Base-by-base conservation (phyloP, 2,888 invertebrate species). In the Drosophila helvetica region DNA sequence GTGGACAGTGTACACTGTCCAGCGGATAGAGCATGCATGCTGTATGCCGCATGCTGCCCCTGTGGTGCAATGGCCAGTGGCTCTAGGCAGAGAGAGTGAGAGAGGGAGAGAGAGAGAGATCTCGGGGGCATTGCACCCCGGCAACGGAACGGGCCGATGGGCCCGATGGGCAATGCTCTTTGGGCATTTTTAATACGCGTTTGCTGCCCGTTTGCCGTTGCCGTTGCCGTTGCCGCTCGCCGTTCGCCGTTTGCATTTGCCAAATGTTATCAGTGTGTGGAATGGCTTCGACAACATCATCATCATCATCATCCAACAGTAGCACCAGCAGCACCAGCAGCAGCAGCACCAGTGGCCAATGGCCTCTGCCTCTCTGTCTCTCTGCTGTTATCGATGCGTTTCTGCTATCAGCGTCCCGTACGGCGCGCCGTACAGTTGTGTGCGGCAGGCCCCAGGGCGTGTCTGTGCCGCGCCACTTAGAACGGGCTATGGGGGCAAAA, bases 171-270 rank as follows among this genome's bases (percentile, higher is more conserved):
- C 78, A 81, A 83, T 80, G 84, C 76, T 77, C 86, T 87, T 89
- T 83, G 84, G 84, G 89, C 83, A 89, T 88, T 88, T 87, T 88
- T 81, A 87, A 87, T 89, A 84, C 87, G 87, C 82, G 85, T 71
- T 77, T 76, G 80, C 86, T 54, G 25, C 53, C 47, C 42, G 43
- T 27, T 5, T 22, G 22, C 22, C 22, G 5, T 33, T 7, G 38
- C 6, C 7, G 38, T 38, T 38, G n/a, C n/a, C n/a, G n/a, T n/a
- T n/a, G n/a, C 22, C 53, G 53, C 33, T 65, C 48, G 10, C 9
- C 30, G 30, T 30, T 33, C 7, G 38, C 6, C 7, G 38, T 38
- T 38, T 80, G 80, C 78, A 65, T 78, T 78, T 86, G 89, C 82
- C 83, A 87, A 84, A 81, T 86, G 90, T 84, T 84, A 84, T 84